These are phyloP conservation scores for Chlorodrepanis virens DNA, from an alignment of 2,113 vertebrate species.

Conservation along the genomic window DNA sequence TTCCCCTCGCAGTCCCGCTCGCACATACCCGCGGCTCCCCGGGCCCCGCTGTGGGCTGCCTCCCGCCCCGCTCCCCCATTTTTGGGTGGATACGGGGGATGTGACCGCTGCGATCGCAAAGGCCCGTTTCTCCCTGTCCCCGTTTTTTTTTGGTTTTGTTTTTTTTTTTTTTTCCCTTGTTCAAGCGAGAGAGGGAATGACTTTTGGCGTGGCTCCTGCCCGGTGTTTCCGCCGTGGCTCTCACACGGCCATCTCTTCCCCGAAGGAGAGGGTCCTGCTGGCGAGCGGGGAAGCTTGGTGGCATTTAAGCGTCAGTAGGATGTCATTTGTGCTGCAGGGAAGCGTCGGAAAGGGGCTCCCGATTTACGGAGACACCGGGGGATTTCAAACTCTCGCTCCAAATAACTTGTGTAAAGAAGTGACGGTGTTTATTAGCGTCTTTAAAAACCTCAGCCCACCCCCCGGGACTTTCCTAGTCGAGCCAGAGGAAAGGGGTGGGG, in stretches of 20 bases:
- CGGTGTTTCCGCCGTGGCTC: background rate
- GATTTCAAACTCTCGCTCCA: background rate
- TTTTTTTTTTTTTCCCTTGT: background rate
- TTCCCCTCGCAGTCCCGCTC: background rate
- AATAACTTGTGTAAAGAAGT: background rate
- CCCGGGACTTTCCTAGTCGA: background rate
- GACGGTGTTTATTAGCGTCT: background rate
- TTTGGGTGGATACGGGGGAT: background rate
- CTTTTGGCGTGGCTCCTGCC: background rate
- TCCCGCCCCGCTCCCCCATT: background rate
- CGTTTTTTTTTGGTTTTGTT: no score
- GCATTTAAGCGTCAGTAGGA: background rate
- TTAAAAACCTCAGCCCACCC: background rate
- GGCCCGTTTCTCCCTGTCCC: background rate
- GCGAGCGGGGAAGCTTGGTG: background rate
- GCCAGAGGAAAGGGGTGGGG: no score
- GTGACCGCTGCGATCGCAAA: background rate
- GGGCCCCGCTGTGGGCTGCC: background rate
- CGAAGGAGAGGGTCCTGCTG: background rate
- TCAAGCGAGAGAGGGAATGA: background rate
- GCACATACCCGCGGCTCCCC: background rate
- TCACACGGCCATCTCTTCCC: background rate
- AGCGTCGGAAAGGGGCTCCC: background rate
- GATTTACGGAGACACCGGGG: background rate
- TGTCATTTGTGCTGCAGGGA: constrained; percentile 13